A percentile compares a stretch with the other conserved stretches of the same genome.
These are phyloP conservation scores for Andricus quercusramuli DNA, from an alignment of 2,888 invertebrate species.

Conservation along the genomic window DNA sequence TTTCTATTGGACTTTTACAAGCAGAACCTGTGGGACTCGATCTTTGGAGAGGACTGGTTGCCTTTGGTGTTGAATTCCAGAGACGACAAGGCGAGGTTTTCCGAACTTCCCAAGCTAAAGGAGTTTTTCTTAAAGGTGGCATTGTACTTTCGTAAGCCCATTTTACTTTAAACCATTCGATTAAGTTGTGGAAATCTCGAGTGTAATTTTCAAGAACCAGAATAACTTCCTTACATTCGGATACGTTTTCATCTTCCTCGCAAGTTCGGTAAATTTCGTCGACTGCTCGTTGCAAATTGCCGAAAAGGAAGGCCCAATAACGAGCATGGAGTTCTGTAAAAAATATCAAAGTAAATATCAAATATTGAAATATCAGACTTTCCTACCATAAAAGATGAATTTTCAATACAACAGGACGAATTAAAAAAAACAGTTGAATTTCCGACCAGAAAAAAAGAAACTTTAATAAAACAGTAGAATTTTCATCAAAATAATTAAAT, in stretches of 20 bases:
- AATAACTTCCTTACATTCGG: slow-evolving; percentile 97
- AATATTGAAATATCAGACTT: too few relatives aligned
- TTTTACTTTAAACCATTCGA: slow-evolving; percentile 95
- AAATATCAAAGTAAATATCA: slow-evolving; percentile 40
- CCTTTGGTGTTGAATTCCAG: slow-evolving; percentile 71
- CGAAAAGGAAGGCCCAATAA: slow-evolving; percentile 97
- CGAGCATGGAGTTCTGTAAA: slow-evolving; percentile 88
- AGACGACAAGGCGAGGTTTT: slow-evolving; percentile 84
- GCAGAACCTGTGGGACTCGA: slow-evolving; percentile 67
- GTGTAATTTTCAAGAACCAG: slow-evolving; percentile 96
- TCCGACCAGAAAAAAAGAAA: too few relatives aligned
- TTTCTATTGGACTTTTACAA: slow-evolving; percentile 74
- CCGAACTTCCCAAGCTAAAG: slow-evolving; percentile 96
- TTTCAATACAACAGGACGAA: too few relatives aligned
- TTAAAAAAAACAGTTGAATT: too few relatives aligned
- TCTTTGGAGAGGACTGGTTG: slow-evolving; percentile 78
- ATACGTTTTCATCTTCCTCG: slow-evolving; percentile 94
- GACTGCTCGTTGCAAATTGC: slow-evolving; percentile 94
- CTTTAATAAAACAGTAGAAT: too few relatives aligned
- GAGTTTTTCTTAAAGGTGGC: slow-evolving; percentile 90
- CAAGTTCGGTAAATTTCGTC: slow-evolving; percentile 98
- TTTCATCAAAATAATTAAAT: too few relatives aligned
- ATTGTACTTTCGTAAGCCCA: slow-evolving; percentile 96
- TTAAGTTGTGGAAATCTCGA: slow-evolving; percentile 94
- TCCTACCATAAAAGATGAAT: too few relatives aligned